phyloP scores from a whole-genome alignment of 2,888 invertebrate genomes.

The Andrena haemorrhoa region DNA sequence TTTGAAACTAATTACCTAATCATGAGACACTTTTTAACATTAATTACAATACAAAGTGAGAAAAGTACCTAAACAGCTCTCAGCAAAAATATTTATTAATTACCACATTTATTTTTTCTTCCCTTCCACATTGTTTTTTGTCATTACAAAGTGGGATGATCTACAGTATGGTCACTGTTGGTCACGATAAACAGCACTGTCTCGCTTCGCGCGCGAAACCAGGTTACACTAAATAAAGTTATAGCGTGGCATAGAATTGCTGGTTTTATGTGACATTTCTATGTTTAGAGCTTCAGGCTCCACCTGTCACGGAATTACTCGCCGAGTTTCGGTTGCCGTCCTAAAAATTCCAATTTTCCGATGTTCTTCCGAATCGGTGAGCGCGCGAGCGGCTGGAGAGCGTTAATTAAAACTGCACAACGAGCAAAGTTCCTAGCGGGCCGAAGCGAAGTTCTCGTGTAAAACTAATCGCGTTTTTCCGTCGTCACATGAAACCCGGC shows the following conservation, averaged over 20 bases:
- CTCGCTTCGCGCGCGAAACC: no score
- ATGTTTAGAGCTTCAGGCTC: not conserved
- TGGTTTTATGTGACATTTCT: not conserved
- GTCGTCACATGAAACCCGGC: slow-evolving; percentile 11
- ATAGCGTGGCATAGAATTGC: not conserved
- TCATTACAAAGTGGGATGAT: no score
- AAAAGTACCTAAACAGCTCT: no score
- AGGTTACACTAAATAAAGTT: not conserved
- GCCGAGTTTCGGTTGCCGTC: slow-evolving; percentile 9
- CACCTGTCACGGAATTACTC: slow-evolving; percentile 23
- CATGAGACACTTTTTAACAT: no score
- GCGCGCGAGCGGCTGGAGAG: slow-evolving; percentile 8
- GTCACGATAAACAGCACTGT: no score
- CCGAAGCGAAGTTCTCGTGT: slow-evolving; percentile 35
- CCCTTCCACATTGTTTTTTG: no score
- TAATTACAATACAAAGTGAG: no score
- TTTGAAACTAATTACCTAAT: no score
- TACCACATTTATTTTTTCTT: no score
- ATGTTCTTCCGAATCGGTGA: slow-evolving; percentile 30
- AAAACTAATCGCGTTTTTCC: slow-evolving; percentile 48
- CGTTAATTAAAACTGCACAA: slow-evolving; percentile 54
- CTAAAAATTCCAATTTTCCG: slow-evolving; percentile 45
- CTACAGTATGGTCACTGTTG: no score
- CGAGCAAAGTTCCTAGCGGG: slow-evolving; percentile 15
- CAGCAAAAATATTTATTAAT: no score